Base-by-base conservation (phyloP, 2,888 invertebrate species). In the Myopa tessellatipennis region DNA sequence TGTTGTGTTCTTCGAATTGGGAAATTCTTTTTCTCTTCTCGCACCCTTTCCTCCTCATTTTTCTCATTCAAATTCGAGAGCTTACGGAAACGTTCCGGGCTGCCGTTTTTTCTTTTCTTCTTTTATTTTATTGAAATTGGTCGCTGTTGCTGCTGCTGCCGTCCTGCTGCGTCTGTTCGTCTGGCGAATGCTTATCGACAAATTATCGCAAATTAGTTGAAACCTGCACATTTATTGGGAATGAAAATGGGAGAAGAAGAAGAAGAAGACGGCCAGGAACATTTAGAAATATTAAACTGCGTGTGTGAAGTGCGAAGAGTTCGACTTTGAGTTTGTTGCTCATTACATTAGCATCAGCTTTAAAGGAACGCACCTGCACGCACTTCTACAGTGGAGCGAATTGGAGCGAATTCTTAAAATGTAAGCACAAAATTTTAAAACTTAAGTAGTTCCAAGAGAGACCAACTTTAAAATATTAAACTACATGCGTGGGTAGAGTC, bases 181-280 rank as follows among this genome's bases (percentile, higher is more conserved):
- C 63, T 6, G 18, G 5, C 26, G 12, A 60, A 14, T 60, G 82
- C 83, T 82, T 83, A 74, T 74, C 83, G 83, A 84, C 83, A 83
- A 84, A 84, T 84, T 84, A 82, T 83, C 83, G 82, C 83, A 84
- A 83, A 84, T 84, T 83, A 84, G 83, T 83, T 84, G 82, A 75
- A 75, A 69, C 26, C 34, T 14, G 38, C 16, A 65, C 36, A 14
- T 65, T 65, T 65, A 65, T 38, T 55, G 5, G 14, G 38, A 38
- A 45, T 45, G 7, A 45, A 45, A 45, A 45, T 45, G 60, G 18
- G 16, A 10, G 18, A 16, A 60, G 18, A 55, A 14, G 60, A 18
- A 60, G 18, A 14, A 5, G 60, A 60, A 60, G 55, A 14, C 3
- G 10, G 55, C 12, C 55, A 55, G 10, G 55, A 60, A 18, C 18